phyloP scores from a whole-genome alignment of 2,888 invertebrate genomes.

The Chorisops tibialis region DNA sequence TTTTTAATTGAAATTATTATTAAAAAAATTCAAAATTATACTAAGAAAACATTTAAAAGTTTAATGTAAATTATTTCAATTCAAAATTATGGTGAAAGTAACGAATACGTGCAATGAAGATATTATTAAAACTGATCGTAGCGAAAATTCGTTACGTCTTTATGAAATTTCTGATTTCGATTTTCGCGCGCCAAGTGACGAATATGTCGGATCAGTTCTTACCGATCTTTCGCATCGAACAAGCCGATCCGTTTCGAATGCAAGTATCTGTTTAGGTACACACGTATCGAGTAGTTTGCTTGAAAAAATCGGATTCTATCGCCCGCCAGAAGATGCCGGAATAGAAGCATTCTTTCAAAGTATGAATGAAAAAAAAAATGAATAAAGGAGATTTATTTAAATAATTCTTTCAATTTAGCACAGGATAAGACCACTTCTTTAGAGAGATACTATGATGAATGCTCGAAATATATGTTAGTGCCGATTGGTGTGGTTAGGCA shows the following conservation, averaged over 20 bases:
- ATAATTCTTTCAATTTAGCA: neutral
- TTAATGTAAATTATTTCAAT: no score
- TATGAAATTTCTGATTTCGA: neutral
- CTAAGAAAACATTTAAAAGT: no score
- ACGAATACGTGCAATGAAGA: neutral
- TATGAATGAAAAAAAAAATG: neutral
- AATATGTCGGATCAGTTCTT: neutral
- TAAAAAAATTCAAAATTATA: no score
- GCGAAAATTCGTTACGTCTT: neutral
- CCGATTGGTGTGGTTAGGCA: neutral
- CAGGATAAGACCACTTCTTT: neutral
- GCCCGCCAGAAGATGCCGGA: slow-evolving; percentile 5
- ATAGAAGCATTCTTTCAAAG: slow-evolving; percentile 6
- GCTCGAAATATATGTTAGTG: neutral
- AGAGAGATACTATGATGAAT: slow-evolving; percentile 9
- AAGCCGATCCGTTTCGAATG: neutral
- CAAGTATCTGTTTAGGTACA: neutral
- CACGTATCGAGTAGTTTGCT: slow-evolving; percentile 6
- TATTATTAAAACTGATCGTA: neutral
- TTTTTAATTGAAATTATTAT: no score
- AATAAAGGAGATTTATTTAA: neutral
- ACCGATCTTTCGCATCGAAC: neutral
- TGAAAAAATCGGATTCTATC: neutral
- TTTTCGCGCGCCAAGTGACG: neutral
- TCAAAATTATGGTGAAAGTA: no score